Conservation (phyloP, 2,888 invertebrate genomes). For the Apamea anceps region DNA sequence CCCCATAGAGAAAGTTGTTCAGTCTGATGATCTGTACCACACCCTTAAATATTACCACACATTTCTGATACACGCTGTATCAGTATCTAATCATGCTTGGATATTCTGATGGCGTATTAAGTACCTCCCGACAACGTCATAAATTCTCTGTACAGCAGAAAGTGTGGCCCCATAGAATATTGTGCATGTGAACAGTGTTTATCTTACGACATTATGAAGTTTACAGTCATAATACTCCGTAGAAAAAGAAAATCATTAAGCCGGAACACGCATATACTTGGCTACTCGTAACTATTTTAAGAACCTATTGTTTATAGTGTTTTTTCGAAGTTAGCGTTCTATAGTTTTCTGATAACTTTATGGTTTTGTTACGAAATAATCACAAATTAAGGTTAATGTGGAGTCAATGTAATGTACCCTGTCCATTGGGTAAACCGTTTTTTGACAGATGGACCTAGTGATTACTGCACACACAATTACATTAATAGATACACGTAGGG, state of each 20-base stretch:
- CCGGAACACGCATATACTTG: neutral
- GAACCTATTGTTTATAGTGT: neutral
- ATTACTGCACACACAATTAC: no score
- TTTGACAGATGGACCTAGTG: no score
- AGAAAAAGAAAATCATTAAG: constrained; percentile 16
- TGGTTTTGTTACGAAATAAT: no score
- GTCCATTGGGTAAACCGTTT: no score
- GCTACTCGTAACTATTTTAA: neutral
- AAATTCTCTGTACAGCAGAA: neutral
- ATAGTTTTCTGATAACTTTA: no score
- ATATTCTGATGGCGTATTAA: neutral
- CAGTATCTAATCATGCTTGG: neutral
- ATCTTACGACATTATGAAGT: neutral
- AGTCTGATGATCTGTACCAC: neutral
- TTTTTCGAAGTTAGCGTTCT: neutral
- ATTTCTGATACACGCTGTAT: neutral
- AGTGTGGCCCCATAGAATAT: neutral
- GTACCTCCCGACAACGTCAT: neutral
- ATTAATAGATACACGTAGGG: no score
- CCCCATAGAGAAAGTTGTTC: neutral
- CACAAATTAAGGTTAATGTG: no score
- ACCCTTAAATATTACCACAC: neutral
- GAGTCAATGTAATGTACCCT: no score
- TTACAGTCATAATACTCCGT: constrained; percentile 7
- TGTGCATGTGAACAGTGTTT: neutral